Evolutionary conservation across 2,113 vertebrate genomes (phyloP).

Genomic region (Silurus asotus): DNA sequence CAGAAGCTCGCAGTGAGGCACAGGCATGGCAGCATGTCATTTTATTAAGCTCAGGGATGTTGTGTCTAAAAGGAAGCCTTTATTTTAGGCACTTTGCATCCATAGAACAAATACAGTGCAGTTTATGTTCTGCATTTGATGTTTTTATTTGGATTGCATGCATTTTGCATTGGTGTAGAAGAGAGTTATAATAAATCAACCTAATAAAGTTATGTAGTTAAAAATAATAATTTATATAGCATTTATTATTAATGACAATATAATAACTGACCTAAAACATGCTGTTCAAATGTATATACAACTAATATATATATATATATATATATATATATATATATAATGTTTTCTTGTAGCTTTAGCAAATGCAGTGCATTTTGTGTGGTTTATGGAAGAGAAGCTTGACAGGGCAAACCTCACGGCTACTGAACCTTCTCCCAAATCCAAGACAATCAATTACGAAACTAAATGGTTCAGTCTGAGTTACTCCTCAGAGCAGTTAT

Average conservation of each 20-base stretch:
- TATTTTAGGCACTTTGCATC: neutral
- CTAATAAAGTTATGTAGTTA: neutral
- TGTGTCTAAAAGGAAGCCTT: neutral
- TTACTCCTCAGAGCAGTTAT: constrained; percentile 12
- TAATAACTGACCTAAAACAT: no score
- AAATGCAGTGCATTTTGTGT: neutral
- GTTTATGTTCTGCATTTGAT: neutral
- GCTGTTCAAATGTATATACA: no score
- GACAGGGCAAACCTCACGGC: neutral
- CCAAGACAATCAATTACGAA: constrained; percentile 22
- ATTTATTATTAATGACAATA: neutral
- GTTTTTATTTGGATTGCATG: neutral
- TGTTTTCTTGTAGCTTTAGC: neutral
- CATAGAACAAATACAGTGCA: neutral
- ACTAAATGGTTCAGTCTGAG: constrained; percentile 20
- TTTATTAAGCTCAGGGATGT: neutral
- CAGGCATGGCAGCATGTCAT: neutral
- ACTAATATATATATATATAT: no score
- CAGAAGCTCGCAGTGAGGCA: neutral
- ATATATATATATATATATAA: no score
- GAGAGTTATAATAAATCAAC: neutral
- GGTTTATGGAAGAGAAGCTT: neutral
- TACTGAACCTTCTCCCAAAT: neutral
- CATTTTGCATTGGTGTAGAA: neutral
- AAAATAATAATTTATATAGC: neutral